A percentile compares a stretch with the other conserved stretches of the same genome.
These are phyloP conservation scores for Diabrotica virgifera DNA, from an alignment of 1,140 invertebrate species.

Conservation along the genomic window DNA sequence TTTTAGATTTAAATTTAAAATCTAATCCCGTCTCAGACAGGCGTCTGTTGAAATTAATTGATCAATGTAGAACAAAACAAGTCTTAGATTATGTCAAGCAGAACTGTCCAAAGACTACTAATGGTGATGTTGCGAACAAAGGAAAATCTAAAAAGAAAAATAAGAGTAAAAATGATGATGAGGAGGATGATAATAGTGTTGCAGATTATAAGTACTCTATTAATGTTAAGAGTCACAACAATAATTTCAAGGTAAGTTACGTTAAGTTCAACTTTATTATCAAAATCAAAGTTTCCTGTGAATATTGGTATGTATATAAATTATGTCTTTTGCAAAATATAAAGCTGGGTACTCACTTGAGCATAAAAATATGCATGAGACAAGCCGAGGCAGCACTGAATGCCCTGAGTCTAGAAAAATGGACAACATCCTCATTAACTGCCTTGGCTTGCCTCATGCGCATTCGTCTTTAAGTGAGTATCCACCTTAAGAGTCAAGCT, in stretches of 20 bases:
- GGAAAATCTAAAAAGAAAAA: slow-evolving; percentile 50
- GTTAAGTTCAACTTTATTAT: neutral
- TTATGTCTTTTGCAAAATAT: too few species aligned
- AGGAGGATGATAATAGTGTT: slow-evolving; percentile 39
- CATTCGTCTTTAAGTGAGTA: too few species aligned
- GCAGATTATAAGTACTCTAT: slow-evolving; percentile 38
- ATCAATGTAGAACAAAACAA: slow-evolving; percentile 68
- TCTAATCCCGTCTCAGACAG: slow-evolving; percentile 72
- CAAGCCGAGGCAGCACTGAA: too few species aligned
- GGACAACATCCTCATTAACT: too few species aligned
- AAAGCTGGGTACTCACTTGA: too few species aligned
- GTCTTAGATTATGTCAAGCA: slow-evolving; percentile 65
- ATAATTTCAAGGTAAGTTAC: slow-evolving; percentile 26
- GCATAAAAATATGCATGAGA: too few species aligned
- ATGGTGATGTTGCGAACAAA: slow-evolving; percentile 40
- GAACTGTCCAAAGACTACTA: slow-evolving; percentile 53
- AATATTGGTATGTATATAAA: neutral
- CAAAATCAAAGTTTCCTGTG: neutral
- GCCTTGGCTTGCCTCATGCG: too few species aligned
- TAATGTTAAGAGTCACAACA: slow-evolving; percentile 37
- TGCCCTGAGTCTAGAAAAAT: too few species aligned
- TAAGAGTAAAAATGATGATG: slow-evolving; percentile 42
- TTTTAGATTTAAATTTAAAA: slow-evolving; percentile 51
- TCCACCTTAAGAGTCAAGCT: too few species aligned
- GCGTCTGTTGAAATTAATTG: slow-evolving; percentile 67